Conservation (phyloP, 2,888 invertebrate species). For the Tuberolachnus salignus region DNA sequence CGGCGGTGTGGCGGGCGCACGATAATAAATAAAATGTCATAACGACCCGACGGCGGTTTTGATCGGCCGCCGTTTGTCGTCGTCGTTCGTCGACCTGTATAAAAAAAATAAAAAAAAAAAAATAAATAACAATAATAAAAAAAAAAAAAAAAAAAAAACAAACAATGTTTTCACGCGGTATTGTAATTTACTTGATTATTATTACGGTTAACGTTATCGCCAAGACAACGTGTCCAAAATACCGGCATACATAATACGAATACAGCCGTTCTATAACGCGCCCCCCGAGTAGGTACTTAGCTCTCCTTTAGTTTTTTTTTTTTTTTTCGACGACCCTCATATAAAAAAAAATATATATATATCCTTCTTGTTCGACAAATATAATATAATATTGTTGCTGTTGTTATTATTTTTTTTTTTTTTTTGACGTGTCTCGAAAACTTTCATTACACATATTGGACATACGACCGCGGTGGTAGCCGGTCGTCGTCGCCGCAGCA, state of each 20-base stretch:
- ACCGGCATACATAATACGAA: background rate
- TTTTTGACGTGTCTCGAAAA: constrained; percentile 21
- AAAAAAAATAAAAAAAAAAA: too few species aligned
- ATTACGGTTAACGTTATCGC: constrained; percentile 10
- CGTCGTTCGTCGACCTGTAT: too few species aligned
- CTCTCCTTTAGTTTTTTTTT: background rate
- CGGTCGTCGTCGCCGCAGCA: background rate
- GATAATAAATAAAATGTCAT: too few species aligned
- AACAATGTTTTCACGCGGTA: constrained; percentile 1
- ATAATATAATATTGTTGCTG: background rate
- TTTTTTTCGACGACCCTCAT: constrained; percentile 16
- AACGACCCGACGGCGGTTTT: too few species aligned
- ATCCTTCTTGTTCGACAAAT: too few species aligned
- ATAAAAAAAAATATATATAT: background rate
- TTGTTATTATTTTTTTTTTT: constrained; percentile 12
- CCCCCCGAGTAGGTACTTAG: too few species aligned
- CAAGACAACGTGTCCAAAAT: constrained; percentile 28
- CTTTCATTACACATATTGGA: constrained; percentile 34
- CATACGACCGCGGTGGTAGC: too few species aligned
- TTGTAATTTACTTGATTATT: constrained; percentile 5
- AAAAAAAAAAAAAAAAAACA: background rate
- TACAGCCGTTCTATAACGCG: too few species aligned
- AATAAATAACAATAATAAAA: too few species aligned
- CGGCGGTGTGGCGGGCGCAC: too few species aligned
- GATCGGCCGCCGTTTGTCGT: background rate